phyloP scores from a whole-genome alignment of 2,888 invertebrate genomes.

The Caenorhabditis sulstoni region DNA sequence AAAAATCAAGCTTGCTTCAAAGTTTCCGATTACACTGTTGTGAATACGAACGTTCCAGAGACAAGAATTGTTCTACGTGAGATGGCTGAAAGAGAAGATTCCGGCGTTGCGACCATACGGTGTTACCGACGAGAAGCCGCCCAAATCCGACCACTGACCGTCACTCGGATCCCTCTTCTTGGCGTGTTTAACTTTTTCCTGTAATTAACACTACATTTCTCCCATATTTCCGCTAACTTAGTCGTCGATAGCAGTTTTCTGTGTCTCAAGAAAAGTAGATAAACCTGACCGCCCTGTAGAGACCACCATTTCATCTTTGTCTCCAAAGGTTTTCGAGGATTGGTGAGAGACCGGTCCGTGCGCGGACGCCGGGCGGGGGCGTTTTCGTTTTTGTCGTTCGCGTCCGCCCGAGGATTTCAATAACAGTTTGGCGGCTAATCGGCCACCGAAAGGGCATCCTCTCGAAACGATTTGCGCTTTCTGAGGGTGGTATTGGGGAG shows the following conservation, averaged over 20 bases:
- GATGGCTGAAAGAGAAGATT: constrained; percentile 74
- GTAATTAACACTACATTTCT: constrained; percentile 25
- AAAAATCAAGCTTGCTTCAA: no score
- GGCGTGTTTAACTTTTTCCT: background rate
- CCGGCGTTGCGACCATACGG: constrained; percentile 71
- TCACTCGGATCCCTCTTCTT: no score
- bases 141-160: constrained; percentile 38
- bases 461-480: constrained; percentile 41
- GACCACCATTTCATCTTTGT: constrained; percentile 7
- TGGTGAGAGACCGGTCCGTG: constrained; percentile 25
- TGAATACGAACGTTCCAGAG: constrained; percentile 54
- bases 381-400: constrained; percentile 6
- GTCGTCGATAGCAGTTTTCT: constrained; percentile 1
- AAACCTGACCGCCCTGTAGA: constrained; percentile 23
- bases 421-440: constrained; percentile 57
- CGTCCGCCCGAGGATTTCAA: constrained; percentile 21
- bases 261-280: constrained; percentile 23
- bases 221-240: background rate
- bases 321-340: constrained; percentile 1
- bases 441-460: constrained; percentile 49
- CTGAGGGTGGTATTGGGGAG: background rate
- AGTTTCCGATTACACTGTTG: no score
- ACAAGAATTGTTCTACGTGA: constrained; percentile 75
- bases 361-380: background rate
- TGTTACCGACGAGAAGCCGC: constrained; percentile 63